Evolutionary conservation across 2,113 vertebrate species (phyloP).

Genomic region (Lipotes vexillifer): DNA sequence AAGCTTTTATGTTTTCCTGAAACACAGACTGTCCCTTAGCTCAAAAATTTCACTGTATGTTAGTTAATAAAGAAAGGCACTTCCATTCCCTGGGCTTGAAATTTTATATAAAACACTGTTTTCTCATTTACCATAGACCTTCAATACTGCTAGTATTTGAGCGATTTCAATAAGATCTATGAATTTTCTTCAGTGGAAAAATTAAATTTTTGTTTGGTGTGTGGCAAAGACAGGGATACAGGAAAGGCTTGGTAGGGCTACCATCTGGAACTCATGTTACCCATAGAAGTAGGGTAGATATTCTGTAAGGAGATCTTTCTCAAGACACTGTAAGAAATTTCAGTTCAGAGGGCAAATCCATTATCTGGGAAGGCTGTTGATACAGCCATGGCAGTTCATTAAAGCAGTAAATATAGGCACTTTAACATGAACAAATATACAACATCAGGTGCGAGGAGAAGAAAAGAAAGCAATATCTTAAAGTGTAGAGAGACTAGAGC

Average conservation of each 20-base stretch:
- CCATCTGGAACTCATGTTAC: neutral
- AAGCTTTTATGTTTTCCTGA: neutral
- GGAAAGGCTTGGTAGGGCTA: neutral
- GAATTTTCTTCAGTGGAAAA: neutral
- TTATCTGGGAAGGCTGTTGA: neutral
- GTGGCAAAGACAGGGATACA: neutral
- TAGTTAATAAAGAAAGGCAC: neutral
- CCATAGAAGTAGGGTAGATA: neutral
- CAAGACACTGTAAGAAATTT: neutral
- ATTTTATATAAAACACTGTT: neutral
- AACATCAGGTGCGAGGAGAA: neutral
- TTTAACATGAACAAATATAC: neutral
- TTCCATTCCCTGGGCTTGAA: neutral
- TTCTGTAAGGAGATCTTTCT: neutral
- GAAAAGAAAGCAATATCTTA: neutral
- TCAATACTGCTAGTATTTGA: neutral
- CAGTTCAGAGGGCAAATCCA: neutral
- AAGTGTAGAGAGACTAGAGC: neutral
- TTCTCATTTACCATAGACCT: neutral
- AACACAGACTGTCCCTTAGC: neutral
- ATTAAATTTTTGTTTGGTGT: neutral
- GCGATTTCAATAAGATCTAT: neutral
- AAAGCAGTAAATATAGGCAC: neutral
- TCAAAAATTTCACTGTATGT: neutral
- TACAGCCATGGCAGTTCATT: neutral